phyloP scores from a whole-genome alignment of 1,140 invertebrate species.

The Trinorchestia longiramus region DNA sequence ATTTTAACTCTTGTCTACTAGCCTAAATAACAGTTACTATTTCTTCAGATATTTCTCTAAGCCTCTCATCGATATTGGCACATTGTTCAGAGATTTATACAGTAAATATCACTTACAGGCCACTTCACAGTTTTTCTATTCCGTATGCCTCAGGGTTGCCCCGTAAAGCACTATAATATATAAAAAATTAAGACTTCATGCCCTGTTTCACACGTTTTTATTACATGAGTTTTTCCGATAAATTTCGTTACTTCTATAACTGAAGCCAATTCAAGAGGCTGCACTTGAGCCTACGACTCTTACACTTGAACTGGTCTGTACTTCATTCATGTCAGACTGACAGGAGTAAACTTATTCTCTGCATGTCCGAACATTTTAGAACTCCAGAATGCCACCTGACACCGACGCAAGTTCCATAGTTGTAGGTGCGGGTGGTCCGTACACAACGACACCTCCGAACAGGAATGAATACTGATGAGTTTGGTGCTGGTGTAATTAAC shows the following conservation, averaged over 20 bases:
- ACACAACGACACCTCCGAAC: not conserved
- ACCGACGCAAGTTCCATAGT: not conserved
- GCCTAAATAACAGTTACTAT: no score
- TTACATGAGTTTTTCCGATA: not conserved
- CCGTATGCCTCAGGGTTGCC: not conserved
- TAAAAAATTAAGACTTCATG: no score
- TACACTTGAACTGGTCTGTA: not conserved
- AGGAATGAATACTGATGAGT: constrained; percentile 45
- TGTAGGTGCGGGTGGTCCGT: not conserved
- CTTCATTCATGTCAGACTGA: not conserved
- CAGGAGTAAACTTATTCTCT: not conserved
- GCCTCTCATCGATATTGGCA: no score
- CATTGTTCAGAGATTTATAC: no score
- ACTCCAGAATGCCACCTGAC: not conserved
- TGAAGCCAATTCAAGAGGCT: not conserved
- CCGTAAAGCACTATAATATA: not conserved
- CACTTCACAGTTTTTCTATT: not conserved
- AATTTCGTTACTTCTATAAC: not conserved
- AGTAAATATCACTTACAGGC: not conserved
- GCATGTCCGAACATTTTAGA: not conserved
- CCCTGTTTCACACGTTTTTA: no score
- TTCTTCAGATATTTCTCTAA: no score
- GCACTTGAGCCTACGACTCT: not conserved
- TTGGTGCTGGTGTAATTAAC: constrained; percentile 20
- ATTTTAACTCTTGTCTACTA: not conserved